These are phyloP conservation scores for Holotrichia oblita DNA, from an alignment of 1,140 invertebrate species.

Conservation along the genomic window DNA sequence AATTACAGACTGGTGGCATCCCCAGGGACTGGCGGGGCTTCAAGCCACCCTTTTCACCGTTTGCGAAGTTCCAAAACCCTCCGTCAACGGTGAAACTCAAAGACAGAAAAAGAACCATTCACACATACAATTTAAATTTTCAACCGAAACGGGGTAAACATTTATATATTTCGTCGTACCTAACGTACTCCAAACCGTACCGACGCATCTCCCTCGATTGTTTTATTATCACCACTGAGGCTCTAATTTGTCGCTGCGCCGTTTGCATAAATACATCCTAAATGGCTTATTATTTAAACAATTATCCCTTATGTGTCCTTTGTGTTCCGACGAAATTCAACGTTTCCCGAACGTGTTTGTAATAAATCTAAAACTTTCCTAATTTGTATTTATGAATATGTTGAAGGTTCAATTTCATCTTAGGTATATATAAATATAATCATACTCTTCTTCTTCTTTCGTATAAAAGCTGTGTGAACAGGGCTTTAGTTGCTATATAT, in stretches of 20 bases:
- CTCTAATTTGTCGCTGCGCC: constrained; percentile 8
- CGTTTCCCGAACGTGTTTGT: not conserved
- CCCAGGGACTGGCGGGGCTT: constrained; percentile 54
- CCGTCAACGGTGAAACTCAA: constrained; percentile 39
- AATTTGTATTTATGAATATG: not conserved
- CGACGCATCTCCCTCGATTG: not conserved
- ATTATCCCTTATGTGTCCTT: not conserved
- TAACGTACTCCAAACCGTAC: not conserved
- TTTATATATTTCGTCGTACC: constrained; percentile 1
- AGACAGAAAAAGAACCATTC: constrained; percentile 40
- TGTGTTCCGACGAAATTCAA: not conserved
- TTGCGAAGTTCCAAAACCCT: constrained; percentile 25
- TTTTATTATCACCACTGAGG: constrained; percentile 9
- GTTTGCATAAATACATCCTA: constrained; percentile 17
- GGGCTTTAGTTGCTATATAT: constrained; percentile 32
- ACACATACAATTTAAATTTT: constrained; percentile 42
- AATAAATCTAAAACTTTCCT: not conserved
- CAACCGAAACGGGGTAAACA: constrained; percentile 25
- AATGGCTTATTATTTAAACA: constrained; percentile 13
- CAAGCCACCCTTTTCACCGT: constrained; percentile 52
- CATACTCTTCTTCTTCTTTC: not conserved
- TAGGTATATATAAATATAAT: not conserved
- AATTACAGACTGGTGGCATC: constrained; percentile 56
- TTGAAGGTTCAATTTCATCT: not conserved
- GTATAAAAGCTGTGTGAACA: constrained; percentile 28